These are phyloP conservation scores for Plagodis pulveraria DNA, from an alignment of 2,888 invertebrate genomes.

Conservation along the genomic window DNA sequence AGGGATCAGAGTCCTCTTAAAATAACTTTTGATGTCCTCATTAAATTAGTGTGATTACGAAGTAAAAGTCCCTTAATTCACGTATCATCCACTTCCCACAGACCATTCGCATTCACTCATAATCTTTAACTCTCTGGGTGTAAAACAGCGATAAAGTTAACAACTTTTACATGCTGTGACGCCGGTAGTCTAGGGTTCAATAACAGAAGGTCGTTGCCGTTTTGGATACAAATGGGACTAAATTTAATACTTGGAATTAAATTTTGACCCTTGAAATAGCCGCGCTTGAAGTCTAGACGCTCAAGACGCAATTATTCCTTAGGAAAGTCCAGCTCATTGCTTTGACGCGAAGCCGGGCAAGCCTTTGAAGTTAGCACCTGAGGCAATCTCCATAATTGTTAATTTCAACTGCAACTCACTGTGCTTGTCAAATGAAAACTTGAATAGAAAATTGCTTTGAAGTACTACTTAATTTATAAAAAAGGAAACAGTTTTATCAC, in stretches of 20 bases:
- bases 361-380: constrained; percentile 25
- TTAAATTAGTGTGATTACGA: constrained; percentile 25
- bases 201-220: constrained; percentile 27
- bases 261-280: constrained; percentile 44
- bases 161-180: constrained; percentile 33
- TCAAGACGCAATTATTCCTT: constrained; percentile 41
- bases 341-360: constrained; percentile 10
- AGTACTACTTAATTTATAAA: no score
- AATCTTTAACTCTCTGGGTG: constrained; percentile 29
- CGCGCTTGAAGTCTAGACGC: constrained; percentile 32
- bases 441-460: not conserved
- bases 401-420: constrained; percentile 23
- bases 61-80: constrained; percentile 20
- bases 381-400: constrained; percentile 27
- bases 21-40: constrained; percentile 16
- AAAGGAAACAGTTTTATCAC: no score
- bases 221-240: constrained; percentile 25
- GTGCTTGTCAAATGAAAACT: not conserved
- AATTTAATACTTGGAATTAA: constrained; percentile 49
- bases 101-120: constrained; percentile 32
- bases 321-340: constrained; percentile 17
- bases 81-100: constrained; percentile 22
- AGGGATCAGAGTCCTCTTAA: constrained; percentile 8
- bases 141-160: constrained; percentile 37
- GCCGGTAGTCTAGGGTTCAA: constrained; percentile 33